A percentile compares a stretch with the other conserved stretches of the same genome.
phyloP scores from a whole-genome alignment of 2,888 invertebrate species.

The Tenodera sinensis region DNA sequence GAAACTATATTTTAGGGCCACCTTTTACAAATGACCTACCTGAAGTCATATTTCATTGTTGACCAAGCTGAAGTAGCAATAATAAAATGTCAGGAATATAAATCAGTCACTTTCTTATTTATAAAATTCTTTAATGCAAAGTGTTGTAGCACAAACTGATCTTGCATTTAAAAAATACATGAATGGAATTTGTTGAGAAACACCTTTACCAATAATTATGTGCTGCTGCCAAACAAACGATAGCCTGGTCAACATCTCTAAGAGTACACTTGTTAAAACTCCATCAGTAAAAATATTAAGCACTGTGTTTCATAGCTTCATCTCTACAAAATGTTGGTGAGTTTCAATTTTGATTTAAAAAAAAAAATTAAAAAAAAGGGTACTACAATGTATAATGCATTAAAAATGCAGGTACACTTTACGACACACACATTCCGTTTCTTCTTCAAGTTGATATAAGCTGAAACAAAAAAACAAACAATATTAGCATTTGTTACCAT shows the following conservation, averaged over 20 bases:
- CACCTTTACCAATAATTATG: background rate
- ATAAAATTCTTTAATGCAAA: background rate
- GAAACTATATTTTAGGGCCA: background rate
- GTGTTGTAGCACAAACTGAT: background rate
- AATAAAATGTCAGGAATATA: background rate
- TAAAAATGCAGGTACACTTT: slow-evolving; percentile 13
- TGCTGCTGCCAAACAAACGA: background rate
- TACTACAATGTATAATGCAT: background rate
- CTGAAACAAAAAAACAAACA: slow-evolving; percentile 40
- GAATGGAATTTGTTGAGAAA: background rate
- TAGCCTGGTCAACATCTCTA: background rate
- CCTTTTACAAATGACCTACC: background rate
- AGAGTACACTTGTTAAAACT: background rate
- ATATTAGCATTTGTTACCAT: background rate
- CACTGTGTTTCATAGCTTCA: background rate
- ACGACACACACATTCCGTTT: background rate
- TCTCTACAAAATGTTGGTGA: background rate
- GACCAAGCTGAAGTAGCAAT: background rate
- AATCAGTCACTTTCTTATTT: background rate
- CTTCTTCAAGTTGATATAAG: slow-evolving; percentile 48
- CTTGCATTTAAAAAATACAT: background rate
- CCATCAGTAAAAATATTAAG: slow-evolving; percentile 9
- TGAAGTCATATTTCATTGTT: background rate
- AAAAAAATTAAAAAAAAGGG: background rate
- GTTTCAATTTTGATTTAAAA: slow-evolving; percentile 2